Base-by-base conservation (phyloP, 2,888 invertebrate species). In the Melanostoma mellinum region DNA sequence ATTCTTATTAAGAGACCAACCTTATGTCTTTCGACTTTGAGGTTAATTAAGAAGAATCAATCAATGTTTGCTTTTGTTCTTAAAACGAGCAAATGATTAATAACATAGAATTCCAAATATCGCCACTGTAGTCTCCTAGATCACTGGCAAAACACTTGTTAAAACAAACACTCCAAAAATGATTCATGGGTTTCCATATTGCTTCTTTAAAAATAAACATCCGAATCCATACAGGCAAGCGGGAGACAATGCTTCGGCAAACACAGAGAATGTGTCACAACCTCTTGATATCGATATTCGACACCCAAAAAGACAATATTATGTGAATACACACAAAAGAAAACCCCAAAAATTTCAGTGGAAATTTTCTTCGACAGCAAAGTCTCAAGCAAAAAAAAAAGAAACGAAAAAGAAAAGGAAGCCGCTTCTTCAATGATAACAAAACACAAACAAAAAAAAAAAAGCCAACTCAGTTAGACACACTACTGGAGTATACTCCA, bases 151-250 rank as follows among this genome's bases (percentile, higher is more conserved):
- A 74, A 73, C 84, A 84, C 78, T 68, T 79, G 74, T 79, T 36
- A 9, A 71, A 79, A 79, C 74, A 33, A 44, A 50, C 33, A 46
- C 56, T 30, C 36, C 65, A 40, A 69, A 61, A 48, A 65, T 84
- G 74, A 84, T 67, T 84, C 78, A 84, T 50, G 50, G 67, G 61
- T 71, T 78, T 63, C 53, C 53, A 46, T 6, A 46, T 10, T 76
- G 36, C 48, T 56, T 77, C 60, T 71, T 75, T 67, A 50, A 68
- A 77, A 82, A 69, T 10, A 82, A 77, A 82, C 77, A 82, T 77
- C 77, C 82, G 68, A 63, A 50, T 20, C 20, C 20, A 20, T 20
- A 61, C 63, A 68, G 71, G 3, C 71, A 71, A 20, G 20, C 20
- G 32, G 6, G 30, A 68, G 65, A 78, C 84, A 84, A 84, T 75